A percentile compares a stretch with the other conserved stretches of the same genome.
These are phyloP conservation scores for Halocynthia roretzi DNA, from an alignment of 23 tunicate species.

Conservation along the genomic window DNA sequence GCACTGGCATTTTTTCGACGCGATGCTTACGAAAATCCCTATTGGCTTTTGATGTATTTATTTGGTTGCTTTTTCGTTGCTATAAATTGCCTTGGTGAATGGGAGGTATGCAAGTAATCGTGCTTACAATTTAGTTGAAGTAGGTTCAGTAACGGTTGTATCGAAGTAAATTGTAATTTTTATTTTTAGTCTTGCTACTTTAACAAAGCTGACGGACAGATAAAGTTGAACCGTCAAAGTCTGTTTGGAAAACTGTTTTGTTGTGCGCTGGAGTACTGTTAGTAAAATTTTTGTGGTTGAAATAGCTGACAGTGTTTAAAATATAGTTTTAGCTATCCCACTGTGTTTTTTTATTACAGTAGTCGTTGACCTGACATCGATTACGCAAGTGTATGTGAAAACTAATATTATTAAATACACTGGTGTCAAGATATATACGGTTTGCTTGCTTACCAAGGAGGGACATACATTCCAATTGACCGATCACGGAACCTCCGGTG, in stretches of 20 bases:
- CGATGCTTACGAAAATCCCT: neutral
- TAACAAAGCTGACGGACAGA: no score
- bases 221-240: no score
- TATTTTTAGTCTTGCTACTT: no score
- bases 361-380: neutral
- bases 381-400: neutral
- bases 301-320: neutral
- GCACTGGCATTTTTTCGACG: no score
- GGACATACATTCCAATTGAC: conserved; percentile 1
- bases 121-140: no score
- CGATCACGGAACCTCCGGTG: neutral
- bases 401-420: conserved; percentile 3
- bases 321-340: neutral
- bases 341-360: neutral
- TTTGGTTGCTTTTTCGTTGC: conserved; percentile 5
- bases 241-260: no score
- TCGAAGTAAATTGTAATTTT: no score
- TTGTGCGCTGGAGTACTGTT: no score
- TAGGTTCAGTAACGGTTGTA: no score
- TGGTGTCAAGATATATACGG: neutral
- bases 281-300: no score
- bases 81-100: neutral
- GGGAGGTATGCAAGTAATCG: conserved; percentile 3
- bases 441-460: neutral
- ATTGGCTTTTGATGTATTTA: neutral